Evolutionary conservation across 1,140 invertebrate genomes (phyloP).

Genomic region (Listronotus oregonensis): DNA sequence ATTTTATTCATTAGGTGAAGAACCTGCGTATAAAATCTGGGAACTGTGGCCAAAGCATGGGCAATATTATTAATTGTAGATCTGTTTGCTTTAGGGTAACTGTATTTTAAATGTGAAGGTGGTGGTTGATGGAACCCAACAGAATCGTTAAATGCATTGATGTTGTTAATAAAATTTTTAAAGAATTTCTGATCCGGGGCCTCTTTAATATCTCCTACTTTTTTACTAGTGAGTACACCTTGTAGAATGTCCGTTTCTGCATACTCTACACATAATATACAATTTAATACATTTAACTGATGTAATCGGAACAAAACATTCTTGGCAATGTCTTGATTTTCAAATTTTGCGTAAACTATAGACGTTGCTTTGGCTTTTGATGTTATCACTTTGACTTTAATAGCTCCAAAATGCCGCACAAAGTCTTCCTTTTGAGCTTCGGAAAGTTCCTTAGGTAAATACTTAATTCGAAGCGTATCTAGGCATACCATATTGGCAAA

Average conservation of each 20-base stretch:
- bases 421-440: constrained; percentile 54
- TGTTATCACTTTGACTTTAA: constrained; percentile 52
- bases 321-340: constrained; percentile 60
- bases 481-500: constrained; percentile 49
- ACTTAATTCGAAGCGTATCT: constrained; percentile 51
- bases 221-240: constrained; percentile 43
- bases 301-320: constrained; percentile 66
- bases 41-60: constrained; percentile 72
- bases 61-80: constrained; percentile 79
- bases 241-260: constrained; percentile 56
- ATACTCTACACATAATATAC: constrained; percentile 67
- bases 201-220: constrained; percentile 44
- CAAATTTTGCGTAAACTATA: constrained; percentile 62
- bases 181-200: constrained; percentile 57
- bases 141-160: constrained; percentile 71
- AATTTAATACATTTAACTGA: constrained; percentile 66
- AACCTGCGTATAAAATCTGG: constrained; percentile 82
- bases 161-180: constrained; percentile 68
- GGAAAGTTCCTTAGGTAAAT: constrained; percentile 52
- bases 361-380: constrained; percentile 48
- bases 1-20: constrained; percentile 96
- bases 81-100: constrained; percentile 75
- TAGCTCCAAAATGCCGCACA: constrained; percentile 52
- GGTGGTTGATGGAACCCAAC: constrained; percentile 74
- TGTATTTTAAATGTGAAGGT: constrained; percentile 72